Evolutionary conservation across 2,888 invertebrate species (phyloP).

Genomic region (Isoperla grammatica): DNA sequence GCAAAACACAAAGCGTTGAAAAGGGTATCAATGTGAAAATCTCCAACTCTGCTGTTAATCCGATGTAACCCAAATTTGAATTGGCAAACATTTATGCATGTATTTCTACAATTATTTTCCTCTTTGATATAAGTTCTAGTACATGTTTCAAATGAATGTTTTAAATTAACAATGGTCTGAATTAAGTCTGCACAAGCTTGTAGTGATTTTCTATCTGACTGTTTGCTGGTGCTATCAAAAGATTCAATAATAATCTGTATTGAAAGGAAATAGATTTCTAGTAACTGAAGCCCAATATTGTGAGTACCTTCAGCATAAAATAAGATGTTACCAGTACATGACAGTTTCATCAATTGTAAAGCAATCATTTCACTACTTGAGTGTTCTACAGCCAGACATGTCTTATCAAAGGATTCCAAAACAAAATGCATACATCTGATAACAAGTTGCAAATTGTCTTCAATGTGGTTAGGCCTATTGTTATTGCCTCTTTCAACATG

Average conservation of each 20-base stretch:
- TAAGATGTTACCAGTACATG: neutral
- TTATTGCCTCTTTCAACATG: no score
- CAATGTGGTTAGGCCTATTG: no score
- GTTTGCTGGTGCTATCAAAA: neutral
- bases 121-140: no score
- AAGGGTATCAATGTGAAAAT: neutral
- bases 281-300: no score
- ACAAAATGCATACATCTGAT: neutral
- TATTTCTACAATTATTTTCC: no score
- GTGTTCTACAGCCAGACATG: neutral
- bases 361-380: neutral
- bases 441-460: neutral
- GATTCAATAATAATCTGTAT: neutral
- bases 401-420: neutral
- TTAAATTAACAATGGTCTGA: no score
- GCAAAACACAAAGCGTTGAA: neutral
- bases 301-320: no score
- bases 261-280: neutral
- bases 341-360: neutral
- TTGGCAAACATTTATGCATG: no score
- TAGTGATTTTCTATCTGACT: no score
- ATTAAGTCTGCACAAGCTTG: no score
- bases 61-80: neutral
- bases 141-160: no score
- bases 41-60: neutral